These are phyloP conservation scores for Oscheius sp. DNA, from an alignment of 2,888 invertebrate genomes.

Conservation along the genomic window DNA sequence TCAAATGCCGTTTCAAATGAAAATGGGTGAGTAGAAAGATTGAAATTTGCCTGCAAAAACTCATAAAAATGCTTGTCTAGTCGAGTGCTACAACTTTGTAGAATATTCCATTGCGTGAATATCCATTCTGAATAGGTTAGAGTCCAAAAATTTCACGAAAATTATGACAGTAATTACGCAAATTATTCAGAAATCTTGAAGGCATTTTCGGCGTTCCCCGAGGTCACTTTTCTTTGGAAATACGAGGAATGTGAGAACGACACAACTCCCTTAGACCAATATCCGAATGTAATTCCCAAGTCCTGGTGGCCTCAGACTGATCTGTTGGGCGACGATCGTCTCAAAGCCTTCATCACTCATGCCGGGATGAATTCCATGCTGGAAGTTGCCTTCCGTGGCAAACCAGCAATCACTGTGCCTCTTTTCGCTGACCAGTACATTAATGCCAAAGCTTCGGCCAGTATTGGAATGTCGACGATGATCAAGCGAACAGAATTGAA, in stretches of 20 bases:
- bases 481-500: neutral
- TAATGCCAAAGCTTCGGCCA: constrained; percentile 18
- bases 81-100: neutral
- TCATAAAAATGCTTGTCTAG: too few relatives aligned
- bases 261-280: constrained; percentile 11
- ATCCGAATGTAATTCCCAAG: constrained; percentile 9
- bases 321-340: constrained; percentile 6
- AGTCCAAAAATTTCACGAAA: too few relatives aligned
- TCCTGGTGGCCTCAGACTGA: constrained; percentile 27
- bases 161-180: too few relatives aligned
- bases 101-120: neutral
- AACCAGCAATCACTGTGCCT: constrained; percentile 19
- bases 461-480: constrained; percentile 7
- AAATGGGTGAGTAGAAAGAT: neutral
- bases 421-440: constrained; percentile 26
- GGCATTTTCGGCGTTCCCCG: constrained; percentile 18
- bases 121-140: too few relatives aligned
- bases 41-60: too few relatives aligned
- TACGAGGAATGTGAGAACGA: constrained; percentile 27
- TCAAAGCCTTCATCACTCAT: constrained; percentile 23
- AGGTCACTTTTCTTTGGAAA: constrained; percentile 27
- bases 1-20: constrained; percentile 7
- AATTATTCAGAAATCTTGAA: constrained; percentile 25
- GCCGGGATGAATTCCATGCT: constrained; percentile 27
- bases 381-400: constrained; percentile 16